Conservation (phyloP, 2,888 invertebrate genomes). For the Habroteleia sp. region DNA sequence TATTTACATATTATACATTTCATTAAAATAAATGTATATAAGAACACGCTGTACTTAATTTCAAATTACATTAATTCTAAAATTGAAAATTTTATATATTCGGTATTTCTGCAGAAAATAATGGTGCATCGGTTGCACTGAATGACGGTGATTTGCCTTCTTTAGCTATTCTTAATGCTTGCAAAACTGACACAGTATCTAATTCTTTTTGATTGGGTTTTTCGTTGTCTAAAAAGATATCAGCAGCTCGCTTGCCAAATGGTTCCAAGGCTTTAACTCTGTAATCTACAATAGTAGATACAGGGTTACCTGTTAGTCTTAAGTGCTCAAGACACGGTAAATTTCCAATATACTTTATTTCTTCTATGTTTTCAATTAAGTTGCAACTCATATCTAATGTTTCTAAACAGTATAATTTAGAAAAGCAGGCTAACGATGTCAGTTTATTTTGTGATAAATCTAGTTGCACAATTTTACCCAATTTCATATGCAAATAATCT, state of each 20-base stretch:
- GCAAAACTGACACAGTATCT: constrained; percentile 94
- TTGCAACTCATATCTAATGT: constrained; percentile 94
- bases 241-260: constrained; percentile 91
- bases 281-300: constrained; percentile 93
- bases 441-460: constrained; percentile 93
- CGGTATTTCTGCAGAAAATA: constrained; percentile 78
- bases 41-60: background rate
- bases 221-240: constrained; percentile 94
- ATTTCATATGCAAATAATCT: constrained; percentile 89
- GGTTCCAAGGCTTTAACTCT: constrained; percentile 93
- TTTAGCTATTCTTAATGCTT: constrained; percentile 91
- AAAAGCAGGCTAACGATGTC: constrained; percentile 86
- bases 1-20: too few species aligned
- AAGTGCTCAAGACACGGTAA: constrained; percentile 94
- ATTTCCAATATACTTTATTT: constrained; percentile 89
- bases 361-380: constrained; percentile 89
- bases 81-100: constrained; percentile 70
- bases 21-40: too few species aligned
- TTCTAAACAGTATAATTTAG: constrained; percentile 92
- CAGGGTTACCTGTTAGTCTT: constrained; percentile 93
- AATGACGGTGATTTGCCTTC: constrained; percentile 86
- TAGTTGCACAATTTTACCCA: constrained; percentile 93
- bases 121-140: constrained; percentile 81
- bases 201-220: constrained; percentile 92
- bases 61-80: too few species aligned